Percentiles rank a stretch among this genome's conserved stretches.
Evolutionary conservation across 2,113 vertebrate species (phyloP).

Genomic region (Elanus axillaris): DNA sequence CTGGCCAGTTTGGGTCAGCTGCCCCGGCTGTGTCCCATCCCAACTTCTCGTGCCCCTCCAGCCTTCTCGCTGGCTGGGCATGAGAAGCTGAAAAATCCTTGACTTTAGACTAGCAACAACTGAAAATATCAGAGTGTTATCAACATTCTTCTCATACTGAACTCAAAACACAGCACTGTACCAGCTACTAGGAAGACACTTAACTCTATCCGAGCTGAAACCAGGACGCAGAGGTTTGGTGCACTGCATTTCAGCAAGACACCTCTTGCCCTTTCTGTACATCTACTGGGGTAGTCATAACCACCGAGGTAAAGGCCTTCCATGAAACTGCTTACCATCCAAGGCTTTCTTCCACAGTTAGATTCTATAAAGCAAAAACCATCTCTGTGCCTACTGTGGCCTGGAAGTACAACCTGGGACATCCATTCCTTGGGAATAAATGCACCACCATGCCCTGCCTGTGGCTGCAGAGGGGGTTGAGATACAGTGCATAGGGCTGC

Average conservation of each 20-base stretch:
- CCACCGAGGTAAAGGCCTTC: not conserved
- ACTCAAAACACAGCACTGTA: too few species aligned
- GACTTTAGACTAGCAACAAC: too few species aligned
- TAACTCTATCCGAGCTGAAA: too few species aligned
- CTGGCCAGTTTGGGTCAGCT: too few species aligned
- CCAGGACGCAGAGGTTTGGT: not conserved
- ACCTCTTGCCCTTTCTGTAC: not conserved
- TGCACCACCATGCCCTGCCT: not conserved
- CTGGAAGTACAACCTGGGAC: not conserved
- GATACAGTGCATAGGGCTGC: not conserved
- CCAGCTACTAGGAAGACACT: too few species aligned
- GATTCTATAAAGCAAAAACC: not conserved
- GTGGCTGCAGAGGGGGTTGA: not conserved
- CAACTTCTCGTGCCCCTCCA: too few species aligned
- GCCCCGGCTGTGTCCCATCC: too few species aligned
- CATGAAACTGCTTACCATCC: not conserved
- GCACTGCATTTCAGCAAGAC: not conserved
- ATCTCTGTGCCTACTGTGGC: not conserved
- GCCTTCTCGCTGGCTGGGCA: too few species aligned
- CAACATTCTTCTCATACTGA: too few species aligned
- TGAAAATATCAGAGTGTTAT: too few species aligned
- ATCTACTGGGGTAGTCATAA: not conserved
- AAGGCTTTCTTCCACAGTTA: not conserved
- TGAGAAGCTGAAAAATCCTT: too few species aligned
- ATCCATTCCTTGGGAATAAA: not conserved